phyloP scores from a whole-genome alignment of 2,113 vertebrate genomes.

The Heterochromis multidens region DNA sequence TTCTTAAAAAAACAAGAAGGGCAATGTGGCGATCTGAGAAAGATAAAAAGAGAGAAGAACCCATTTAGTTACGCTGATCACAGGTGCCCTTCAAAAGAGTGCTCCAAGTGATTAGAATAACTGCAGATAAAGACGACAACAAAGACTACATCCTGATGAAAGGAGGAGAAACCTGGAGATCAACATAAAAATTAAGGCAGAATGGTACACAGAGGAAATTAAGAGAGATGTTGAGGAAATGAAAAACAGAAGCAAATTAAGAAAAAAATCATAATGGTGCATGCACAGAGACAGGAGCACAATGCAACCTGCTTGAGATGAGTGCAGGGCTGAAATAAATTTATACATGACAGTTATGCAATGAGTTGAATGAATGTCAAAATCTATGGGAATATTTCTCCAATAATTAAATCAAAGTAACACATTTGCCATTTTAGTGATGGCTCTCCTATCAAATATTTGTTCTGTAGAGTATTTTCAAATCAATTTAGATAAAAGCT shows the following conservation, averaged over 20 bases:
- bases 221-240: background rate
- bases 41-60: background rate
- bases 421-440: background rate
- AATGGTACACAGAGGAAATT: background rate
- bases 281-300: background rate
- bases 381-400: background rate
- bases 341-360: conserved; percentile 1
- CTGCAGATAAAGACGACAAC: conserved; percentile 16
- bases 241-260: background rate
- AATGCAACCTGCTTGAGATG: background rate
- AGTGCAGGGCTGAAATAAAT: background rate
- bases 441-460: background rate
- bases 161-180: background rate
- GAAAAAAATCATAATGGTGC: background rate
- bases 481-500: conserved; percentile 41
- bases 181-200: background rate
- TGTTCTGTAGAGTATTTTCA: background rate
- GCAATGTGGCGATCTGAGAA: background rate
- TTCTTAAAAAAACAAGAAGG: background rate
- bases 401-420: background rate
- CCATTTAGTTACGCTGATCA: conserved; percentile 40
- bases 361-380: background rate
- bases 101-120: conserved; percentile 28
- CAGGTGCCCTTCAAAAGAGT: conserved; percentile 35
- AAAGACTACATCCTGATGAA: background rate